Base-by-base conservation (phyloP, 2,888 invertebrate genomes). In the Tiliacea aurago region DNA sequence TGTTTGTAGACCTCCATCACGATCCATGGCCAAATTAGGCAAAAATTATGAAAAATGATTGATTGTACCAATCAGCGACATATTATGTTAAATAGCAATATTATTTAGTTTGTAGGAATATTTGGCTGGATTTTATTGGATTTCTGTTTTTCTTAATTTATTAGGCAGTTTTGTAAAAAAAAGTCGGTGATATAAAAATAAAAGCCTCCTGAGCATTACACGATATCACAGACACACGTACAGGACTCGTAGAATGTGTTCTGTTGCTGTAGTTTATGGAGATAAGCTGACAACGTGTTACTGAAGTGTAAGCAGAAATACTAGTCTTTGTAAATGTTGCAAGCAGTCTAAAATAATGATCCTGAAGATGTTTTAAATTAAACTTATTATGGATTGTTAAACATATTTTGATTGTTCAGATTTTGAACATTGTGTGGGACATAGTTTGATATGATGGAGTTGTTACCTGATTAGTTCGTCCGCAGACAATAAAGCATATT, bases 1-100 rank as follows among this genome's bases (percentile, higher is more conserved):
- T 62, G 13, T 23, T 47, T 18, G 18, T 41, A 66, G 61, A 69
- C 76, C 82, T 68, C 56, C 64, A 43, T 53, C n/a, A 23, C 45
- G 53, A 41, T 47, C 20, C 18, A 43, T 20, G 45, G 28, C 9
- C 41, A 43, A 33, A 64, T 64, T 47, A 53, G 33, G 13, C 23
- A 47, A 15, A 23, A 53, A 28, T 45, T 41, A 78, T 53, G 28
- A 59, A 59, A 59, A 59, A n/a, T 18, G 0, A 69, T 53, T 53
- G 33, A 61, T 61, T 43, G 55, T 13, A 33, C 43, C 15, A 43
- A 59, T 51, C 58, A 51, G 41, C 28, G 15, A 47, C 37, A 5
- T 37, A 37, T 37, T 37, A 15, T n/a, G 4, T 37, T 18, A 28
- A 15, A 58, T 59, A 49, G 10, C 53, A 41, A 55, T 65, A 55